Evolutionary conservation across 2,113 vertebrate species (phyloP), one percentile per base, ranked within the genome.

Genomic region (Pomatostomus ruficeps): DNA sequence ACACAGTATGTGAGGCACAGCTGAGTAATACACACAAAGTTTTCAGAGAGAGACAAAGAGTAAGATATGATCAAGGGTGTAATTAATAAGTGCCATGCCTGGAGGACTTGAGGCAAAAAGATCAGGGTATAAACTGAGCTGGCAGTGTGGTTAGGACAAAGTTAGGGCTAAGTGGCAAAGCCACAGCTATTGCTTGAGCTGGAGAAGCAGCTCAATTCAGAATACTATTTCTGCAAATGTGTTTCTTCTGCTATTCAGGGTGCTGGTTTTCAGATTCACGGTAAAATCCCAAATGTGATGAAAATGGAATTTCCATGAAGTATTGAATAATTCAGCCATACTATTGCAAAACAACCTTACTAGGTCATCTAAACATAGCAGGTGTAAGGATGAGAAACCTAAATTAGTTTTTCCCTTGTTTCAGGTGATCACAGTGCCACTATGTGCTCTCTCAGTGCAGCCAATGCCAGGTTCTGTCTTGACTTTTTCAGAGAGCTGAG

Each of bases 401-500:
- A 54, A 91, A n/a, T 57, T 52, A 62, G 29, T 94, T 68, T 73
- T 78, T 62, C 55, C 29, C 48, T 84, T 74, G 23, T 87, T 87
- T 87, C 68, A 89, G 77, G 81, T 10, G 7, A 78, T 43, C 1
- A 0, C 35, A 70, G 59, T 2, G 2, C 49, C 75, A 77, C 23
- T 9, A 96, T 96, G 95, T 89, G 74, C 67, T 95, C 79, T 42
- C 59, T 96, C 71, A 90, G 86, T 3, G 66, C 91, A 54, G 96
- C 93, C 68, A 97, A 96, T 82, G 91, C 85, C 52, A 90, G 70
- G 51, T 96, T 98, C 88, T 95, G 92, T 33, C 29, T 97, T 28
- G 79, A 97, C 63, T 93, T 97, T 83, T 97, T 93, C 75, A 93
- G 95, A 78, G 82, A 92, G 61, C 52, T 95, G 25, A 83, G 51